Evolutionary conservation across 2,888 invertebrate species (phyloP), one percentile per base, ranked within the genome.

Genomic region (Aspidiotus rigidus): DNA sequence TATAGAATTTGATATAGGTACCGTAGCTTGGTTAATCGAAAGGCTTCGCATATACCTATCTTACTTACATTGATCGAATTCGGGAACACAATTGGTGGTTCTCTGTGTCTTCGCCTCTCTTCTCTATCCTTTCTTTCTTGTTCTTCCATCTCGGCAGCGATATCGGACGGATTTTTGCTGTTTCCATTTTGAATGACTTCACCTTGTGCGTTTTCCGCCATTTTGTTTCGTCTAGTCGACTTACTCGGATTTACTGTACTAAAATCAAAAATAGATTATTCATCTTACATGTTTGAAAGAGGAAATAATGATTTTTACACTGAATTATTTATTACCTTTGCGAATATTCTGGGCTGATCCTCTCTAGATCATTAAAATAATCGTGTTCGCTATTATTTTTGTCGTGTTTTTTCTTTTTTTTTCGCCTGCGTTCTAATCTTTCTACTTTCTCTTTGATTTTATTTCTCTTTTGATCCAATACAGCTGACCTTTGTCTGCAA

Each of bases 71-170:
- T 87, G 73, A 89, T 80, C 13, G 77, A 73, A 76, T 87, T 87
- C 74, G 82, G 84, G 79, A 84, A 91, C 54, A 90, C 86, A 75
- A 92, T 85, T 56, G 92, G 90, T 63, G 91, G 91, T 77, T 90
- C 89, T 67, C 87, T 82, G 74, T 85, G 84, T 78, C 86, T 86
- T 75, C 84, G 83, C 76, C 85, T 86, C 77, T 90, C 90, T 71
- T 84, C 83, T 73, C 83, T 83, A 61, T 82, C 81, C 70, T 83
- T 81, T 77, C 86, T 86, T 73, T 86, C 86, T 56, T 83, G 84
- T 59, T 74, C 74, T 42, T 74, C 75, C 75, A 83, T 69, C 9
- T 70, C 59, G 1, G 63, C 69, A 13, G 73, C 71, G 59, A 73
- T 73, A 8, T 70, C 72, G n/a, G 72, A 64, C 15, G 67, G 59